A percentile compares a stretch with the other conserved stretches of the same genome.
phyloP scores from a whole-genome alignment of 2,113 vertebrate genomes.

The Tympanuchus pallidicinctus region DNA sequence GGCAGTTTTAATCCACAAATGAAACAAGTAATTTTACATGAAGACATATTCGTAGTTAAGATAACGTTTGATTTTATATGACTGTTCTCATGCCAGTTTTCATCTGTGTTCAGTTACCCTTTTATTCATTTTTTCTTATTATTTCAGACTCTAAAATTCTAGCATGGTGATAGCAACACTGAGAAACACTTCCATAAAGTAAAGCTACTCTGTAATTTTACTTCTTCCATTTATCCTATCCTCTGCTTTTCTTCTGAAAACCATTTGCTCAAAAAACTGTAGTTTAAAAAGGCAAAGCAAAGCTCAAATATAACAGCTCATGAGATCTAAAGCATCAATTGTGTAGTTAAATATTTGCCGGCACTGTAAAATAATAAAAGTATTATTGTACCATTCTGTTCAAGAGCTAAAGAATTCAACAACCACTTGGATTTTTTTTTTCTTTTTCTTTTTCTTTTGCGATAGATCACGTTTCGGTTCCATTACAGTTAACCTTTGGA shows the following conservation, averaged over 20 bases:
- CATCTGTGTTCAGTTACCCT: not conserved
- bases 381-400: conserved; percentile 7
- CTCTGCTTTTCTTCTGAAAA: not conserved
- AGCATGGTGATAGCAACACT: not conserved
- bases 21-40: conserved; percentile 19
- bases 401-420: conserved; percentile 46
- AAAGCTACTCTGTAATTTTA: conserved; percentile 5
- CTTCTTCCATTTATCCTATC: not conserved
- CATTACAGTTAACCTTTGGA: conserved; percentile 78
- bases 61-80: conserved; percentile 33
- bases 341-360: conserved; percentile 12
- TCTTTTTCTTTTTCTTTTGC: conserved; percentile 28
- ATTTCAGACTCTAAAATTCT: conserved; percentile 14
- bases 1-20: conserved; percentile 25
- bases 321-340: not conserved
- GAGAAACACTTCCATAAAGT: not conserved
- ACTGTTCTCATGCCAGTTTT: conserved; percentile 31
- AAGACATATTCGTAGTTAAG: conserved; percentile 25
- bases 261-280: not conserved
- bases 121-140: conserved; percentile 13
- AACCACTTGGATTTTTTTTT: not conserved
- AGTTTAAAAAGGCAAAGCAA: not conserved
- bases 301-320: not conserved
- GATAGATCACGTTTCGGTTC: conserved; percentile 88
- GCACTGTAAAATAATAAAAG: conserved; percentile 11